These are phyloP conservation scores for Acanthornis magna DNA, from an alignment of 2,797 vertebrate genomes.

Conservation along the genomic window DNA sequence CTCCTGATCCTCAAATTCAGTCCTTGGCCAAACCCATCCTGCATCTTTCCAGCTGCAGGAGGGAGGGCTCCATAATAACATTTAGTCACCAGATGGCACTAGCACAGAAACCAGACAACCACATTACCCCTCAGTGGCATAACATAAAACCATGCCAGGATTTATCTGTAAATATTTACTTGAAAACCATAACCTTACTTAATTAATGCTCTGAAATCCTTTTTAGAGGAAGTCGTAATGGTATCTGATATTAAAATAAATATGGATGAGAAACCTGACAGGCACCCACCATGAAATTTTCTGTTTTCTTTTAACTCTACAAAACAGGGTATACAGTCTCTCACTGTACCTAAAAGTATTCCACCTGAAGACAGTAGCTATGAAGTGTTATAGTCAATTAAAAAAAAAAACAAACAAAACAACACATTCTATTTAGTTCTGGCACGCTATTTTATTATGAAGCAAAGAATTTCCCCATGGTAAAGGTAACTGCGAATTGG, in stretches of 20 bases:
- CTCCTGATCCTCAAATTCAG: neutral
- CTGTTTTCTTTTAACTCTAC: neutral
- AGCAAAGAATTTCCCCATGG: neutral
- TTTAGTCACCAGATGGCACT: slow-evolving; percentile 55
- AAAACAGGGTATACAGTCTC: neutral
- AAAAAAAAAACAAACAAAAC: neutral
- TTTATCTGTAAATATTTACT: neutral
- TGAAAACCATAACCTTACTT: neutral
- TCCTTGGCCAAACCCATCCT: neutral
- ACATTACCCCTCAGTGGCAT: rapidly evolving
- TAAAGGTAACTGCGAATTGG: neutral
- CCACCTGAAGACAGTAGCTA: neutral
- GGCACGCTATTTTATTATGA: neutral
- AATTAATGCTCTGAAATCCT: neutral
- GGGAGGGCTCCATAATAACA: neutral
- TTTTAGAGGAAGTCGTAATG: neutral
- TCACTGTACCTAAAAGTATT: neutral
- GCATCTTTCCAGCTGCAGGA: neutral
- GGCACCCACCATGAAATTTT: neutral
- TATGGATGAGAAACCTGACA: neutral
- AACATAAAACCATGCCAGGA: rapidly evolving
- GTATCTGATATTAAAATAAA: neutral
- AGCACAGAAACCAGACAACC: neutral
- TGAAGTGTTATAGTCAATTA: neutral
- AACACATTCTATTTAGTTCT: neutral